These are phyloP conservation scores for Polydrusus pterygomalis DNA, from an alignment of 2,888 invertebrate genomes.

Conservation along the genomic window DNA sequence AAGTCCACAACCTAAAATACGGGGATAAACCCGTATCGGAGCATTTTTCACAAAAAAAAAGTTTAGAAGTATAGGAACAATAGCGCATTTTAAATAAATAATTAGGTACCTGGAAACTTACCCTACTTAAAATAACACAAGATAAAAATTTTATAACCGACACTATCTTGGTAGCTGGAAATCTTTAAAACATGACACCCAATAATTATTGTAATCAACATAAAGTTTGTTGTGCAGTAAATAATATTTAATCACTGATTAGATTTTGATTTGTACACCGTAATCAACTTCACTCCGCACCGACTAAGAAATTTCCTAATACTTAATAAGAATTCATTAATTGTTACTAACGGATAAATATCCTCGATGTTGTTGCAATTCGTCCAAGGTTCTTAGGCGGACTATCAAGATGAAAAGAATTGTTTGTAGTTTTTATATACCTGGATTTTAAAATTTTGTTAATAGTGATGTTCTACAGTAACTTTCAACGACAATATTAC, in stretches of 20 bases:
- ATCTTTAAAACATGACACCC: no score
- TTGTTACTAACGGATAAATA: background rate
- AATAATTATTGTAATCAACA: no score
- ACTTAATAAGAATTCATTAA: conserved; percentile 3
- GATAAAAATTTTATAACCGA: no score
- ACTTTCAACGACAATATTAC: no score
- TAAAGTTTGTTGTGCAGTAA: no score
- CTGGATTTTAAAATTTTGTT: background rate
- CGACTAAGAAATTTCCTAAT: background rate
- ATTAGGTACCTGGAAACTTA: no score
- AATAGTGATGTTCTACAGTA: background rate
- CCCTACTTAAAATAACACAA: background rate
- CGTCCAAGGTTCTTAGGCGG: background rate
- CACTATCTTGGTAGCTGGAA: no score
- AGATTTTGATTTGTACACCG: background rate
- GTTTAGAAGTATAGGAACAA: background rate
- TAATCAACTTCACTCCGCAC: background rate
- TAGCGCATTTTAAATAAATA: background rate
- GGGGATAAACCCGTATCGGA: no score
- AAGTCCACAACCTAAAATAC: no score
- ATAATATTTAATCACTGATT: background rate
- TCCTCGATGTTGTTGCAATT: background rate
- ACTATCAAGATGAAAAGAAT: conserved; percentile 2
- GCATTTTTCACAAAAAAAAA: no score
- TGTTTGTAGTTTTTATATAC: background rate